Base-by-base conservation (phyloP, 1,140 invertebrate genomes). In the Saxidomus purpurata region DNA sequence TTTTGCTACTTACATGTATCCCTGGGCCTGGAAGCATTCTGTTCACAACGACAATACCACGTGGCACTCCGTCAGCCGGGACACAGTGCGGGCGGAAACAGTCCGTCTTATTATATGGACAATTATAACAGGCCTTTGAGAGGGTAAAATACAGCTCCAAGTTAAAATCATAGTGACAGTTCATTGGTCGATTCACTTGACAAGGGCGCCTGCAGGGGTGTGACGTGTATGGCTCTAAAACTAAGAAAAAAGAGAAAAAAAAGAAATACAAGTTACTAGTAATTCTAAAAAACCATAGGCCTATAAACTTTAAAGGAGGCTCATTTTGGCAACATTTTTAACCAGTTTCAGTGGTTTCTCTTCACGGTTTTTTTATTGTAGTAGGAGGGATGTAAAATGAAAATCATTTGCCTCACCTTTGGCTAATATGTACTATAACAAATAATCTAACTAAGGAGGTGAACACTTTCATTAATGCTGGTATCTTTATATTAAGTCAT, bases 1-100 rank as follows among this genome's bases (percentile, higher is more conserved):
- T n/a, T n/a, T n/a, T n/a, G n/a, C n/a, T n/a, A n/a, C n/a, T 85
- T 47, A 95, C 98, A 96, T 98, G 97, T 52, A 99, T 97, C 0
- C 97, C 94, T 3, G 98, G 98, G 79, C 98, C 98, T 0, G 98
- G 98, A 96, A 99, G 96, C 96, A 97, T 97, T 82, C 98, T 97
- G 96, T 99, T 99, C 13, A 98, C 97, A 0, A 98, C 97, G 8
- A 97, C 96, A n/a, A 99, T 95, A 0, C 97, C 96, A 91, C 98
- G 96, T 47, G 97, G 96, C 3, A 98, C 96, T 0, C 98, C 98
- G 95, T 99, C 98, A 8, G 97, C 98, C 1, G 98, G 96, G 79
- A 99, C 97, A 93, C 98, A 99, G 93, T 99, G 97, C 0, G 97
- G 96, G 69, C 97, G 96, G 61, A 96, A 96, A 93, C 98, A 99